Conservation (phyloP, 2,888 invertebrate genomes). For the Harpagoxenus sublaevis region DNA sequence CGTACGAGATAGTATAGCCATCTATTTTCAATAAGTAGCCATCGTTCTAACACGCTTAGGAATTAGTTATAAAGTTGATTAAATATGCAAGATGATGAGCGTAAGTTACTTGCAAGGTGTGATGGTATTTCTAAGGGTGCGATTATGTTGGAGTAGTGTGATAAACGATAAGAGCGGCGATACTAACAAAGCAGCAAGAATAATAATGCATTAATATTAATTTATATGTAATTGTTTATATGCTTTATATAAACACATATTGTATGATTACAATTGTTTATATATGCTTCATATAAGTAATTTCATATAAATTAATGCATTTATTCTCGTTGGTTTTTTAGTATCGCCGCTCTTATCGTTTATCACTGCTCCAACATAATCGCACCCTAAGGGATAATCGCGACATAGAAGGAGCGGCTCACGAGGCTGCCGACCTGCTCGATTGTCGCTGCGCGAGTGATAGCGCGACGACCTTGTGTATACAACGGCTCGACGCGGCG, state of each 20-base stretch:
- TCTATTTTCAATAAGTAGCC: not conserved
- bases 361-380: too few species aligned
- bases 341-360: too few species aligned
- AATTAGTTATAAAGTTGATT: not conserved
- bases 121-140: not conserved
- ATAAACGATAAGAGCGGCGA: too few species aligned
- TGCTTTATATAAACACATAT: too few species aligned
- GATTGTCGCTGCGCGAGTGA: not conserved
- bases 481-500: not conserved
- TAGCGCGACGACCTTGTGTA: not conserved
- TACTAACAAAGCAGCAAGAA: too few species aligned
- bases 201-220: too few species aligned
- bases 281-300: too few species aligned
- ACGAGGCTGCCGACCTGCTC: not conserved
- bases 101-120: not conserved
- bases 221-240: too few species aligned
- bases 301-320: too few species aligned
- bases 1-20: not conserved
- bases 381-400: not conserved
- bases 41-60: not conserved
- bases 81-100: not conserved
- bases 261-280: too few species aligned
- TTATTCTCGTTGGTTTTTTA: too few species aligned
- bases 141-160: too few species aligned
- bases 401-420: not conserved